These are phyloP conservation scores for Calvadosia cruxmelitensis DNA, from an alignment of 30 jellyfish, hydroid and myxozoan species.

Conservation along the genomic window DNA sequence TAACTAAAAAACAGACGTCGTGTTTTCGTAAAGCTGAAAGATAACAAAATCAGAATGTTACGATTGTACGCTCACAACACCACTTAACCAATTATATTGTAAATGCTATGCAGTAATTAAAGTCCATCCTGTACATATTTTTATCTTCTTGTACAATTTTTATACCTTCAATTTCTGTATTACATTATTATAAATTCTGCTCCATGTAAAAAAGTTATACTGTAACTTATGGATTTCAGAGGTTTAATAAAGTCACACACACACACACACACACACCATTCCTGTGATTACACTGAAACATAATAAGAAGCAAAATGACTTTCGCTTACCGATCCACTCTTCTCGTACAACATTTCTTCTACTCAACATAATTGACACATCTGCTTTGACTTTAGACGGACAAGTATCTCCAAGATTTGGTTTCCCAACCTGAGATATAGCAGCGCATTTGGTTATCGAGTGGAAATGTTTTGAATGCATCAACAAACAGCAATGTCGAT, in stretches of 20 bases:
- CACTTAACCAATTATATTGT: too few relatives aligned
- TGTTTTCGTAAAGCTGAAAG: conserved; percentile 75
- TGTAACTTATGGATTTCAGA: too few relatives aligned
- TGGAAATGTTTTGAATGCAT: not conserved
- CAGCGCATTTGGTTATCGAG: not conserved
- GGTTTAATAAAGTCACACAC: too few relatives aligned
- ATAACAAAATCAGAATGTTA: too few relatives aligned
- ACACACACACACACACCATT: too few relatives aligned
- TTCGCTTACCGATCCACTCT: conserved; percentile 82
- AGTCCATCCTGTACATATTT: too few relatives aligned
- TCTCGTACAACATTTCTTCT: conserved; percentile 38
- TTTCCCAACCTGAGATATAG: conserved; percentile 69
- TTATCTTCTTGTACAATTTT: too few relatives aligned
- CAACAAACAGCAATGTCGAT: not conserved
- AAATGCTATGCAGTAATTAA: too few relatives aligned
- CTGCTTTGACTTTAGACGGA: conserved; percentile 93
- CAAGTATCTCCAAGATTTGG: conserved; percentile 88
- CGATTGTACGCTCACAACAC: not conserved
- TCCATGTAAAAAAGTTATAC: too few relatives aligned
- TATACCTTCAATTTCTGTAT: too few relatives aligned
- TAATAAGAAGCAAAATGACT: not conserved
- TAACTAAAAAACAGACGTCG: conserved; percentile 70
- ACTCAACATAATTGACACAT: conserved; percentile 45
- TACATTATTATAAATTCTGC: too few relatives aligned
- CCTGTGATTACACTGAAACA: not conserved